These are phyloP conservation scores for Apotomis turbidana DNA, from an alignment of 2,888 invertebrate genomes.

Conservation along the genomic window DNA sequence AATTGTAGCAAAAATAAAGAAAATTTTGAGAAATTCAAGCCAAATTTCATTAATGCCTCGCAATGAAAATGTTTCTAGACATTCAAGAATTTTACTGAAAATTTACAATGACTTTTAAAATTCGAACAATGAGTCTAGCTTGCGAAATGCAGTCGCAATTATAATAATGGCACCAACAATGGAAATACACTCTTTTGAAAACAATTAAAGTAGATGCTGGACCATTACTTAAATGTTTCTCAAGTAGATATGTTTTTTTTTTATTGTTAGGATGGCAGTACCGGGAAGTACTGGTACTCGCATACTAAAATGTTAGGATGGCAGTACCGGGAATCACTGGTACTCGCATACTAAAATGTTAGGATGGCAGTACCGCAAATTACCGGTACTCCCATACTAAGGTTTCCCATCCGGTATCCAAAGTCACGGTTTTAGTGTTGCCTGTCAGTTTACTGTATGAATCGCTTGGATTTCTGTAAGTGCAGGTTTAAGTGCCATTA, in stretches of 20 bases:
- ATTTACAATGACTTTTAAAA: slow-evolving; percentile 20
- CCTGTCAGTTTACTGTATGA: too few relatives aligned
- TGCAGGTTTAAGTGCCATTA: too few relatives aligned
- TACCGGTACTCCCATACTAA: too few relatives aligned
- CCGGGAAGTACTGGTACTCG: too few relatives aligned
- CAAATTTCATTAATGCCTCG: neutral
- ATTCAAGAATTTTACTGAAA: neutral
- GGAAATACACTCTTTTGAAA: slow-evolving; percentile 16
- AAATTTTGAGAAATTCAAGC: neutral
- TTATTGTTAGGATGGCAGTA: too few relatives aligned
- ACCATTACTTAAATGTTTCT: slow-evolving; percentile 12
- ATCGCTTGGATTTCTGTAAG: too few relatives aligned
- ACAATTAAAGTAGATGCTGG: neutral
- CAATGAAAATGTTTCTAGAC: neutral
- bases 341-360: too few relatives aligned
- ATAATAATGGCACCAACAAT: slow-evolving; percentile 34
- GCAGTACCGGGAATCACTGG: too few relatives aligned
- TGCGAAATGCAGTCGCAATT: slow-evolving; percentile 34
- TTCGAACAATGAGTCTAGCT: slow-evolving; percentile 6
- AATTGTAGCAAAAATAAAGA: neutral
- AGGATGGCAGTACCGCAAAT: too few relatives aligned
- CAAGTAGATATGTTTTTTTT: neutral
- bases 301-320: too few relatives aligned
- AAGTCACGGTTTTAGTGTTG: too few relatives aligned
- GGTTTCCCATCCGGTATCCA: too few relatives aligned